phyloP scores from a whole-genome alignment of 2,797 vertebrate genomes.

The Neosilurus mollespiculum region DNA sequence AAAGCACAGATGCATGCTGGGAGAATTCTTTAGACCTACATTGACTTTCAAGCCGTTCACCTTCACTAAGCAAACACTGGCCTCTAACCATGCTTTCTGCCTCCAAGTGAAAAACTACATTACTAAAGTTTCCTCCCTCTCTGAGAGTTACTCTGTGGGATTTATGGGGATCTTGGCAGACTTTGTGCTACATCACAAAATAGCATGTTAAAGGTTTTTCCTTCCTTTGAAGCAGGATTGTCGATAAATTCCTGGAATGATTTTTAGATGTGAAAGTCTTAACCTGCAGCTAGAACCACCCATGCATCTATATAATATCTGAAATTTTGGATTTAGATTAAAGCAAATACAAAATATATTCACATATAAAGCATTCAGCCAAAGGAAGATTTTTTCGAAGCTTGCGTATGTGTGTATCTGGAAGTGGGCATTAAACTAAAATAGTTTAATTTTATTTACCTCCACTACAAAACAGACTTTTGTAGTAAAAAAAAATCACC shows the following conservation, averaged over 20 bases:
- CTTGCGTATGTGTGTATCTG: not conserved
- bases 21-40: slow-evolving; percentile 15
- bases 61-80: slow-evolving; percentile 45
- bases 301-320: not conserved
- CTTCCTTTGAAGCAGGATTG: slow-evolving; percentile 38
- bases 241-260: slow-evolving; percentile 9
- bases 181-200: slow-evolving; percentile 29
- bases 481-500: too few relatives aligned
- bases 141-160: slow-evolving; percentile 37
- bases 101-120: slow-evolving; percentile 39
- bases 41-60: slow-evolving; percentile 48
- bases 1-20: slow-evolving; percentile 13
- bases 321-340: not conserved
- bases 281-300: not conserved
- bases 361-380: not conserved
- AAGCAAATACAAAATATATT: not conserved
- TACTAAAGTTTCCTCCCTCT: slow-evolving; percentile 31
- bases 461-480: too few relatives aligned
- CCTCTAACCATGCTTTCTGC: slow-evolving; percentile 42
- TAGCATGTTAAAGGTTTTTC: slow-evolving; percentile 33
- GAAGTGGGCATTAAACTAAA: not conserved
- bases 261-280: slow-evolving; percentile 17
- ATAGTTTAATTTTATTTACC: not conserved
- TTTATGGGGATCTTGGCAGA: slow-evolving; percentile 36
- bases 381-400: not conserved